Evolutionary conservation across 2,113 vertebrate species (phyloP).

Genomic region (Ginglymostoma cirratum): DNA sequence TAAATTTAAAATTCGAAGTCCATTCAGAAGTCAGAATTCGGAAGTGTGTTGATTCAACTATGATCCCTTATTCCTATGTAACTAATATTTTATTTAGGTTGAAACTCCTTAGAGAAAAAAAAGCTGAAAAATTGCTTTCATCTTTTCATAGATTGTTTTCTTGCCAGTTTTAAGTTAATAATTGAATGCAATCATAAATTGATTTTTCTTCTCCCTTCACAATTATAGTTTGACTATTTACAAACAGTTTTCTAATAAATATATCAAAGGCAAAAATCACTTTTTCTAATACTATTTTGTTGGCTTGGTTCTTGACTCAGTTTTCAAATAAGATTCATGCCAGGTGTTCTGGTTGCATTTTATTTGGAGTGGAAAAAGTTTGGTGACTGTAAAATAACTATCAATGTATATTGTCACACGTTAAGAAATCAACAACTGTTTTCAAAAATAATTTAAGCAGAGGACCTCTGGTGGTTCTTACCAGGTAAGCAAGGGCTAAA

Average conservation of each 20-base stretch:
- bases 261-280: not conserved
- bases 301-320: not conserved
- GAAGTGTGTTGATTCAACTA: not conserved
- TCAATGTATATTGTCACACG: not conserved
- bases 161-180: not conserved
- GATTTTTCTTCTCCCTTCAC: not conserved
- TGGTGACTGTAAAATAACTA: not conserved
- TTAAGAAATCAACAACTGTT: not conserved
- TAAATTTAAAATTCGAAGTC: too few species aligned
- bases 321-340: not conserved
- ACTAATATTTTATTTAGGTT: not conserved
- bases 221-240: not conserved
- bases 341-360: not conserved
- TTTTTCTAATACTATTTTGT: not conserved
- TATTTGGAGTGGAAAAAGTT: not conserved
- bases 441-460: not conserved
- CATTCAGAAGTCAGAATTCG: too few species aligned
- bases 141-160: not conserved
- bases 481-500: not conserved
- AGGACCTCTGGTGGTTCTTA: not conserved
- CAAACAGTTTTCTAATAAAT: not conserved
- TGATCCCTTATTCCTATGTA: not conserved
- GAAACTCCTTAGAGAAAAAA: not conserved
- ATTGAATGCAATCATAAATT: not conserved
- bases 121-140: not conserved